A percentile compares a stretch with the other conserved stretches of the same genome.
Evolutionary conservation across 1,140 invertebrate genomes (phyloP).

Genomic region (Oryzaephilus surinamensis): DNA sequence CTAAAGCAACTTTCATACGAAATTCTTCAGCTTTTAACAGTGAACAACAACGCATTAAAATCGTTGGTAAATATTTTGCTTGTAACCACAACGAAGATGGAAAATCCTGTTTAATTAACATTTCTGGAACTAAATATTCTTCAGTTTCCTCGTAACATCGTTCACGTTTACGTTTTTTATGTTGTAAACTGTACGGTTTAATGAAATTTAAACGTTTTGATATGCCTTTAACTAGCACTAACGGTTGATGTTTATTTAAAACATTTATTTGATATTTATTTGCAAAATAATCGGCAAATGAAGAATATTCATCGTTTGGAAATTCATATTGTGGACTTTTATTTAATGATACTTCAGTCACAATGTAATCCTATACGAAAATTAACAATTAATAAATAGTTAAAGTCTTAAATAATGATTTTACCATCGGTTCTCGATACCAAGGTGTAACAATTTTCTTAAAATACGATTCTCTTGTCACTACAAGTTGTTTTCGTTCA

Average conservation of each 20-base stretch:
- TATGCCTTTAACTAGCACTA: constrained; percentile 84
- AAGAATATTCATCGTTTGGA: constrained; percentile 60
- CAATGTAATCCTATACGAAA: constrained; percentile 55
- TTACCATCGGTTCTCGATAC: constrained; percentile 51
- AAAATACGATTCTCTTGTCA: constrained; percentile 48
- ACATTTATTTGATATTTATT: constrained; percentile 67
- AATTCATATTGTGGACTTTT: constrained; percentile 71
- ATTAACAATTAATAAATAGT: neutral
- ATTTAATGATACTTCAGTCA: constrained; percentile 71
- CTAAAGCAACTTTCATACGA: neutral
- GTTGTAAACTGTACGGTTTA: constrained; percentile 24
- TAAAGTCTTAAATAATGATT: neutral
- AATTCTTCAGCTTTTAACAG: constrained; percentile 47
- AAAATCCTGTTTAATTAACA: constrained; percentile 77
- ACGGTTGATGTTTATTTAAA: constrained; percentile 60
- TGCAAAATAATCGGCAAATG: constrained; percentile 73
- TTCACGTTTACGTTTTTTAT: constrained; percentile 38
- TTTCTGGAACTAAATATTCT: constrained; percentile 82
- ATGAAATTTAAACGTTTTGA: constrained; percentile 60
- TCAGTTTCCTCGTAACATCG: constrained; percentile 46
- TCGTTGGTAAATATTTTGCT: constrained; percentile 74
- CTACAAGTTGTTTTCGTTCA: constrained; percentile 48
- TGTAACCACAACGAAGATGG: constrained; percentile 85
- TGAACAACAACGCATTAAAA: constrained; percentile 67
- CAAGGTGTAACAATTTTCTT: constrained; percentile 76